Conservation (phyloP, 2,113 vertebrate genomes). For the Onychostoma macrolepis region DNA sequence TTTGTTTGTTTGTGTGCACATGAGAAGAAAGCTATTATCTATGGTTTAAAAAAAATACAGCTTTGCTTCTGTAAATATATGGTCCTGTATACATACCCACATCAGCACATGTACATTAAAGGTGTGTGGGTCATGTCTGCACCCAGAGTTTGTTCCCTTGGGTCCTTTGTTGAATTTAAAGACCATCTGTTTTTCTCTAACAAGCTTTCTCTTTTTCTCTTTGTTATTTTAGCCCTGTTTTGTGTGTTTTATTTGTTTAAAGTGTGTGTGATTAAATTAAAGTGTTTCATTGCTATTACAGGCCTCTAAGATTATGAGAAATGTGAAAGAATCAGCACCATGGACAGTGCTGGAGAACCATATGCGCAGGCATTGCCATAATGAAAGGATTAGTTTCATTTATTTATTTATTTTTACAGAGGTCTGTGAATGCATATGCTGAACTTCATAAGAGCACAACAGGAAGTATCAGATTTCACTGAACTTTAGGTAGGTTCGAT, state of each 20-base stretch:
- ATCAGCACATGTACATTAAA: conserved; percentile 37
- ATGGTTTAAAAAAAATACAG: conserved; percentile 54
- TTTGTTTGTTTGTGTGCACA: conserved; percentile 20
- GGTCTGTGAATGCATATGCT: background rate
- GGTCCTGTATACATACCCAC: conserved; percentile 50
- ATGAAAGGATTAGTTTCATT: background rate
- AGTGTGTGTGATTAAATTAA: conserved; percentile 11
- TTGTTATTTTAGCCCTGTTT: conserved; percentile 24
- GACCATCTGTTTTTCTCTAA: conserved; percentile 82
- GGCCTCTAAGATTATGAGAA: background rate
- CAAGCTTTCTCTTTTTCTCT: conserved; percentile 72
- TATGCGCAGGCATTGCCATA: background rate
- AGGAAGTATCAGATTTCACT: background rate
- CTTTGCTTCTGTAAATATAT: conserved; percentile 53
- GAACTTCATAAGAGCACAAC: background rate
- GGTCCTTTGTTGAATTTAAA: conserved; percentile 73
- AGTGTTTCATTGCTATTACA: background rate
- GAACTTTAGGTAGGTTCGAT: background rate
- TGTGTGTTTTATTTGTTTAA: conserved; percentile 11
- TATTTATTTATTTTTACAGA: background rate
- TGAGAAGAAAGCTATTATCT: background rate
- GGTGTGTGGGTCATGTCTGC: conserved; percentile 37
- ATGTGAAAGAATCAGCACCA: conserved; percentile 10
- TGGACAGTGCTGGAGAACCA: conserved; percentile 16
- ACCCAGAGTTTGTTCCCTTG: conserved; percentile 60